These are phyloP conservation scores for Adela reaumurella DNA, from an alignment of 2,888 invertebrate species.

Conservation along the genomic window DNA sequence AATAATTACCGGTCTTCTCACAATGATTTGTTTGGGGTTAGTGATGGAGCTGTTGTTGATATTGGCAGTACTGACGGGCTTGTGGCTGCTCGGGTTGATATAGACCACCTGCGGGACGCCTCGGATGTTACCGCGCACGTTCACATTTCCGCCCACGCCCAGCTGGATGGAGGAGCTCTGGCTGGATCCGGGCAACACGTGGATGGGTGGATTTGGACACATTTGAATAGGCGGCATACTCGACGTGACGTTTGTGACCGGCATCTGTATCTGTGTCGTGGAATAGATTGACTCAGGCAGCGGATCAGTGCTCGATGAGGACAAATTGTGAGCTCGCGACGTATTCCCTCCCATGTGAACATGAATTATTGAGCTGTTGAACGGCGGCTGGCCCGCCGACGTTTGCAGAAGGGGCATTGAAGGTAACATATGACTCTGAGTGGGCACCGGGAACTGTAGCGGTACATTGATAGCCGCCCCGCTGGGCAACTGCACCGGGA, in stretches of 20 bases:
- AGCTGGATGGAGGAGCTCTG: conserved; percentile 22
- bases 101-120: conserved; percentile 58
- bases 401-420: conserved; percentile 44
- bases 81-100: conserved; percentile 54
- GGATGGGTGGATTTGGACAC: too few relatives aligned
- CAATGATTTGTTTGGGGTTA: conserved; percentile 50
- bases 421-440: conserved; percentile 30
- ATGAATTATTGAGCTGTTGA: conserved; percentile 42
- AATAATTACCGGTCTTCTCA: conserved; percentile 48
- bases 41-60: conserved; percentile 47
- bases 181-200: conserved; percentile 23
- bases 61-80: conserved; percentile 46
- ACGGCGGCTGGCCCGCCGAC: conserved; percentile 27
- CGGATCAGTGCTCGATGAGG: background rate
- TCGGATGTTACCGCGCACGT: conserved; percentile 25
- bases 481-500: conserved; percentile 41
- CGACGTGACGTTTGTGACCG: background rate
- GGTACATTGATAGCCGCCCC: conserved; percentile 48
- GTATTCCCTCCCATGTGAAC: conserved; percentile 44
- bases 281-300: conserved; percentile 1
- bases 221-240: conserved; percentile 14
- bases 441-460: conserved; percentile 32
- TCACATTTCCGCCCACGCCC: background rate
- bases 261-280: background rate
- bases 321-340: conserved; percentile 20